Evolutionary conservation across 2,888 invertebrate genomes (phyloP).

Genomic region (Dioctria rufipes): DNA sequence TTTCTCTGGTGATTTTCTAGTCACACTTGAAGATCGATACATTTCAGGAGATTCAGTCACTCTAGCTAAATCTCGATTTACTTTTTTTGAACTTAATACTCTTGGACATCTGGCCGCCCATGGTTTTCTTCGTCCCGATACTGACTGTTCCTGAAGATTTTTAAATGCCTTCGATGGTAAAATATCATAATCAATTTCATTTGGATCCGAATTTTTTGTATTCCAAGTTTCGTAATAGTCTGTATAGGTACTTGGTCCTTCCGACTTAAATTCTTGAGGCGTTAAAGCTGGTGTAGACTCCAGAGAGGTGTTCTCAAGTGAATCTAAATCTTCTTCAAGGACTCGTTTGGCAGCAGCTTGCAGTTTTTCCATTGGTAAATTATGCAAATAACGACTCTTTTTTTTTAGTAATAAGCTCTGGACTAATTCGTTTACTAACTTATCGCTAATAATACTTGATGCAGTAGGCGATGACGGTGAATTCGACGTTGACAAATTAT

Average conservation of each 20-base stretch:
- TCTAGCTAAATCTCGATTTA: constrained; percentile 72
- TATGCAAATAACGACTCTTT: constrained; percentile 73
- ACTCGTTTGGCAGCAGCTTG: constrained; percentile 75
- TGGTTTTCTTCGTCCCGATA: constrained; percentile 69
- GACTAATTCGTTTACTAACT: constrained; percentile 75
- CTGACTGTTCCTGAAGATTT: constrained; percentile 72
- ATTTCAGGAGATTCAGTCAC: constrained; percentile 70
- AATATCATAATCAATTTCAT: constrained; percentile 70
- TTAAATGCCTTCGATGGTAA: constrained; percentile 76
- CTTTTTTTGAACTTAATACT: constrained; percentile 75
- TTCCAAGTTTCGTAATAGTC: constrained; percentile 76
- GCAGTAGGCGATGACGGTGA: constrained; percentile 71
- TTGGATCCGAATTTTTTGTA: constrained; percentile 62
- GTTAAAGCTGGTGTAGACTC: constrained; percentile 73
- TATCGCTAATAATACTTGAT: constrained; percentile 72
- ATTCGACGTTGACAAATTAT: constrained; percentile 73
- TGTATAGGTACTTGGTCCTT: constrained; percentile 70
- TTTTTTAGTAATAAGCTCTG: constrained; percentile 74
- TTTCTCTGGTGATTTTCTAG: constrained; percentile 52
- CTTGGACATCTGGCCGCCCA: constrained; percentile 77
- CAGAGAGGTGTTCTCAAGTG: constrained; percentile 70
- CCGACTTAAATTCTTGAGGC: constrained; percentile 71
- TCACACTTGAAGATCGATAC: constrained; percentile 30
- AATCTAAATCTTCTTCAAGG: constrained; percentile 74
- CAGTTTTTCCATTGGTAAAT: constrained; percentile 75